phyloP scores from a whole-genome alignment of 2,113 vertebrate species.

The Mustela nigripes region DNA sequence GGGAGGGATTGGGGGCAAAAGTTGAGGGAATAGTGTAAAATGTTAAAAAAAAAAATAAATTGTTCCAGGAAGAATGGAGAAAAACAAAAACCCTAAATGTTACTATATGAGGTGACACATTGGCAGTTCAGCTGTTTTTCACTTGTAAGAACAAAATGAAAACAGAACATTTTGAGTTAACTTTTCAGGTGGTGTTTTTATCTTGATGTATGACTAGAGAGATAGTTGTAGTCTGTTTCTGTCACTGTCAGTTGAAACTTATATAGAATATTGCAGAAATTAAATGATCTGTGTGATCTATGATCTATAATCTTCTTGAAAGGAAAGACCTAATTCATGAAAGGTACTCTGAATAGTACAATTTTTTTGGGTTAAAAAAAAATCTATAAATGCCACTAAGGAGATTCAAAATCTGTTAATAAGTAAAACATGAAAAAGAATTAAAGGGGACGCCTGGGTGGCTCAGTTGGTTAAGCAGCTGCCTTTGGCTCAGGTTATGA shows the following conservation, averaged over 20 bases:
- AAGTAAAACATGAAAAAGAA: slow-evolving; percentile 24
- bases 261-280: no score
- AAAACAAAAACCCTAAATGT: neutral
- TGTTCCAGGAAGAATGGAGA: neutral
- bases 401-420: slow-evolving; percentile 43
- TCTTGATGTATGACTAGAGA: neutral
- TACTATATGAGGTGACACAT: slow-evolving; percentile 10
- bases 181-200: slow-evolving; percentile 40
- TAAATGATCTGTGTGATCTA: no score
- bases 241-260: neutral
- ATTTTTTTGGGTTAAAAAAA: neutral
- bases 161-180: slow-evolving; percentile 35
- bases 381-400: neutral
- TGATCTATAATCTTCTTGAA: neutral
- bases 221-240: slow-evolving; percentile 24
- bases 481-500: no score
- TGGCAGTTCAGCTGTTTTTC: slow-evolving; percentile 25
- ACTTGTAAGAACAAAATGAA: neutral
- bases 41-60: neutral
- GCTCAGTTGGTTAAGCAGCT: no score
- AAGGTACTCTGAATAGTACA: neutral
- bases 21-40: neutral
- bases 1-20: neutral
- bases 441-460: neutral
- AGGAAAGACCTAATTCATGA: slow-evolving; percentile 19